Conservation (phyloP, 2,113 vertebrate species). For the Myxocyprinus asiaticus region DNA sequence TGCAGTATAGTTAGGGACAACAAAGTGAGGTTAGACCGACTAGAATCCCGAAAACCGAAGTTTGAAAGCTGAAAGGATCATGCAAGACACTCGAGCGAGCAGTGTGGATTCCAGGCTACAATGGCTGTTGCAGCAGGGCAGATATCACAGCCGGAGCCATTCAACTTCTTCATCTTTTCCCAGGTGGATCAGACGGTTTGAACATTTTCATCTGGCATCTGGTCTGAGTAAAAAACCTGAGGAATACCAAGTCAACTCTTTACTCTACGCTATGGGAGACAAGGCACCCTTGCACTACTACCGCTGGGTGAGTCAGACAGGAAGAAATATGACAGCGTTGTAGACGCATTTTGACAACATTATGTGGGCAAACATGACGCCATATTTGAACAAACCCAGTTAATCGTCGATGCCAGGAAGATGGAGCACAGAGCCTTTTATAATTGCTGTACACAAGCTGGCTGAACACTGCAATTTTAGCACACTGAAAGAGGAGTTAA, state of each 20-base stretch:
- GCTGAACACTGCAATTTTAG: constrained; percentile 38
- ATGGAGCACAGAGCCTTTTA: constrained; percentile 19
- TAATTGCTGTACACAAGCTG: constrained; percentile 16
- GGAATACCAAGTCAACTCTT: constrained; percentile 43
- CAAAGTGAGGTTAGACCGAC: too few species aligned
- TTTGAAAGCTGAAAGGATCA: neutral
- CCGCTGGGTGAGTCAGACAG: constrained; percentile 33
- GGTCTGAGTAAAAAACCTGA: neutral
- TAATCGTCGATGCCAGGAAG: constrained; percentile 34
- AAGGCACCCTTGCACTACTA: constrained; percentile 30
- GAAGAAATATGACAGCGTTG: constrained; percentile 43
- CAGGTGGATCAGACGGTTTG: constrained; percentile 39
- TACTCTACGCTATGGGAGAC: constrained; percentile 38
- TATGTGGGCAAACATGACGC: constrained; percentile 30
- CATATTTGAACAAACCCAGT: constrained; percentile 48
- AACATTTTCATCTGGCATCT: constrained; percentile 20
- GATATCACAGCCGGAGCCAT: neutral
- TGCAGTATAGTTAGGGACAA: too few species aligned
- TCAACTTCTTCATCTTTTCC: constrained; percentile 21
- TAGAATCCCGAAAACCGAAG: too few species aligned
- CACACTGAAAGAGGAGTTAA: constrained; percentile 13
- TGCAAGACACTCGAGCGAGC: too few species aligned
- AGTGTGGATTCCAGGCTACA: too few species aligned
- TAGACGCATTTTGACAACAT: constrained; percentile 34
- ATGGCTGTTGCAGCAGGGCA: constrained; percentile 12